These are phyloP conservation scores for Calameuta pallipes DNA, from an alignment of 2,888 invertebrate species.

Conservation along the genomic window DNA sequence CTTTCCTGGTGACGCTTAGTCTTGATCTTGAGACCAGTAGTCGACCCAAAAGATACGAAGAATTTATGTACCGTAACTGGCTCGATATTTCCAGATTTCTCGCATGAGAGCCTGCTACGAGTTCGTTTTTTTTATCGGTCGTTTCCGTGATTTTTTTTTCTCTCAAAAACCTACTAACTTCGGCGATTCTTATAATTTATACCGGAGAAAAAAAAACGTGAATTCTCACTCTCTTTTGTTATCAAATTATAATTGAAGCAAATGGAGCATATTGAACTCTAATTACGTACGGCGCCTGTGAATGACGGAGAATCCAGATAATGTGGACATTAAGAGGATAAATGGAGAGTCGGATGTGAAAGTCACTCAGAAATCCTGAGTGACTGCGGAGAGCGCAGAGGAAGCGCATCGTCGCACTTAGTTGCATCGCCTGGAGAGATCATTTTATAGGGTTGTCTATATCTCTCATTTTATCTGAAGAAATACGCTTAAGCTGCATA, in stretches of 20 bases:
- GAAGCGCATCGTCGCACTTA: background rate
- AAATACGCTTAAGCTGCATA: background rate
- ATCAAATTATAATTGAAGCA: too few relatives aligned
- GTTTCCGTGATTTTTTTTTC: background rate
- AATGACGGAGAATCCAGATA: too few relatives aligned
- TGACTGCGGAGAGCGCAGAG: background rate
- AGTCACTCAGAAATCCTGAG: background rate
- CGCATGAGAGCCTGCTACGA: background rate
- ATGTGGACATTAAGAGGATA: background rate
- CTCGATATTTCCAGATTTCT: constrained; percentile 2
- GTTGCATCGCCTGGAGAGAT: background rate
- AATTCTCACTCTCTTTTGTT: too few relatives aligned
- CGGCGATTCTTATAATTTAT: background rate
- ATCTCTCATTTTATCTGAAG: background rate
- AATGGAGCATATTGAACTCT: too few relatives aligned
- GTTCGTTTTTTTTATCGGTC: constrained; percentile 1
- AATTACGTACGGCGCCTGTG: too few relatives aligned
- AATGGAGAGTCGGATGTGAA: background rate
- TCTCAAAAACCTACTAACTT: background rate
- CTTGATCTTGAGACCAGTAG: background rate
- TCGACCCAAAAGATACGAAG: constrained; percentile 6
- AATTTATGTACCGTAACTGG: constrained; percentile 12
- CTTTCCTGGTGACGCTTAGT: background rate
- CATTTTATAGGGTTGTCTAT: background rate
- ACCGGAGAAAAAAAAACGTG: too few relatives aligned